Base-by-base conservation (phyloP, 2,113 vertebrate genomes). In the Takifugu bimaculatus region DNA sequence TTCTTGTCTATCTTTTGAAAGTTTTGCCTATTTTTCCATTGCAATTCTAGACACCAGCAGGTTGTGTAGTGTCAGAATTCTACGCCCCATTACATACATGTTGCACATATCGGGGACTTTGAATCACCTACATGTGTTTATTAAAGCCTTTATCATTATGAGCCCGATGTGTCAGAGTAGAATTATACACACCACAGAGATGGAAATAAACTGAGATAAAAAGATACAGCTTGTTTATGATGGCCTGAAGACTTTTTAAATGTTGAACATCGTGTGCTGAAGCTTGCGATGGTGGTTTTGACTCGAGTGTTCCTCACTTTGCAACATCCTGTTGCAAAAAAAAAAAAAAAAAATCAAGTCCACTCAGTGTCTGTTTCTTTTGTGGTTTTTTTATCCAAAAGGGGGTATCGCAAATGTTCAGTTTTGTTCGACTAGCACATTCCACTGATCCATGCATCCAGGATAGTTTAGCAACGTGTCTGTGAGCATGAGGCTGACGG, bases 251-350 rank as follows among this genome's bases (percentile, higher is more conserved):
- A 39, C 20, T 39, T 57, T 1, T 44, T 64, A n/a, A 12, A 14
- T 5, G n/a, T 4, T 32, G 20, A 13, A 11, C 11, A 13, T 14
- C 10, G 12, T 48, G 6, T 25, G 4, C 43, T 26, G 50, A 2
- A 42, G 3, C 5, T 49, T 39, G 27, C 49, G 26, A 43, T 25
- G 39, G 27, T 13, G 6, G 35, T 65, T 59, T 59, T 80, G 69
- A 68, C 64, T 81, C 80, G 79, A 69, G 60, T 57, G 67, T 78
- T 83, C 70, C 57, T 76, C 57, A 73, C 74, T 73, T 63, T 68
- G 80, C 82, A 86, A 86, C 80, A 88, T 87, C 85, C 85, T 88
- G 86, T 88, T 88, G 54, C 79, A 77, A 68, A 81, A 85, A 81
- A 1, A 47, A 47, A 47, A 47, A 47, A 47, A 45, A 45, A 45